phyloP scores from a whole-genome alignment of 2,113 vertebrate species.

The Triplophysa tibetana region DNA sequence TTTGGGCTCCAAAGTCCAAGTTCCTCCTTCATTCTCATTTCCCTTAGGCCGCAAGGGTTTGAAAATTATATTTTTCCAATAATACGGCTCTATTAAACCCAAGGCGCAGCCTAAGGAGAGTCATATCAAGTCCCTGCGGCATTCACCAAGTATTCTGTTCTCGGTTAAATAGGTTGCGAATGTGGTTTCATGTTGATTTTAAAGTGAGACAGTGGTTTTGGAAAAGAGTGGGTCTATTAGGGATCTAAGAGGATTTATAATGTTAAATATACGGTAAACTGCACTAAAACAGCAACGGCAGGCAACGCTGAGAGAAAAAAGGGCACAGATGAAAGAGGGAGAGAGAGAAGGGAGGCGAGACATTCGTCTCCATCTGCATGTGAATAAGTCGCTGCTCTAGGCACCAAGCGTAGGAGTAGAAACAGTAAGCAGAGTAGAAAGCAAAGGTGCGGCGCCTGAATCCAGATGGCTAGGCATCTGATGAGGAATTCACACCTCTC shows the following conservation, averaged over 20 bases:
- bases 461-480: conserved; percentile 70
- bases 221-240: too few species aligned
- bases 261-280: not conserved
- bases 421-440: conserved; percentile 17
- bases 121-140: too few species aligned
- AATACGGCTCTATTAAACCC: not conserved
- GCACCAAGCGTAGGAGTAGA: conserved; percentile 33
- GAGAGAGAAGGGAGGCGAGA: not conserved
- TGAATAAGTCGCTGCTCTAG: conserved; percentile 54
- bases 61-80: not conserved
- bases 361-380: conserved; percentile 44
- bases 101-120: too few species aligned
- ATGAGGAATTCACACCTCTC: conserved; percentile 70
- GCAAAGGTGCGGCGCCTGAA: conserved; percentile 49
- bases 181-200: too few species aligned
- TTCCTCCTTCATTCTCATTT: too few species aligned
- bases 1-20: not conserved
- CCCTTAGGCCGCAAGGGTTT: too few species aligned
- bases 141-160: too few species aligned
- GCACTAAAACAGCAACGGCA: conserved; percentile 12
- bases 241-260: too few species aligned
- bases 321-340: conserved; percentile 40
- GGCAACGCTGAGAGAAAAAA: conserved; percentile 31
- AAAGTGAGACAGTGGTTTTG: too few species aligned
- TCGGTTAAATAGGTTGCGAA: too few species aligned